Evolutionary conservation across 2,888 invertebrate species (phyloP).

Genomic region (Rhabditophanes sp.): DNA sequence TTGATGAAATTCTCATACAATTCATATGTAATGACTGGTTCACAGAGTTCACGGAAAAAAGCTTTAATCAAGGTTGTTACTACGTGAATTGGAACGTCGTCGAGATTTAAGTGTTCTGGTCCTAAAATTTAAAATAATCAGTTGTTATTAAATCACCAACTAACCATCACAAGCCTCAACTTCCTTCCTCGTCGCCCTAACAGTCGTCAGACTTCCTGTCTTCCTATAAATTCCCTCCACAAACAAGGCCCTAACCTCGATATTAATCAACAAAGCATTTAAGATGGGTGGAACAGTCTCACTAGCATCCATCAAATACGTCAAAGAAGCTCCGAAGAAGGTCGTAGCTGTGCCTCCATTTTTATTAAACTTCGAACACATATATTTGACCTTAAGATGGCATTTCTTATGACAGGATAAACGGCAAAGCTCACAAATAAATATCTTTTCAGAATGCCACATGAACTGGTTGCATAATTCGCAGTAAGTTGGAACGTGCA

Average conservation of each 20-base stretch:
- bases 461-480: slow-evolving; percentile 56
- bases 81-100: slow-evolving; percentile 71
- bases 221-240: slow-evolving; percentile 83
- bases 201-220: slow-evolving; percentile 53
- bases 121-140: slow-evolving; percentile 47
- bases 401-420: slow-evolving; percentile 86
- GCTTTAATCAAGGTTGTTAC: slow-evolving; percentile 69
- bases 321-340: slow-evolving; percentile 67
- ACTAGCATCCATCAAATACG: slow-evolving; percentile 51
- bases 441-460: slow-evolving; percentile 72
- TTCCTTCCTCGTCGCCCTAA: slow-evolving; percentile 45
- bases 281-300: slow-evolving; percentile 58
- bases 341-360: not conserved
- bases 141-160: slow-evolving; percentile 12
- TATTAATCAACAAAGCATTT: slow-evolving; percentile 64
- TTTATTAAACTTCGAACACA: slow-evolving; percentile 28
- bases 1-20: slow-evolving; percentile 82
- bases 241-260: slow-evolving; percentile 77
- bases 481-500: slow-evolving; percentile 86
- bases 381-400: slow-evolving; percentile 56
- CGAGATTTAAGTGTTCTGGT: slow-evolving; percentile 56
- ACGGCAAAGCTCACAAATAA: slow-evolving; percentile 57
- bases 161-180: slow-evolving; percentile 47
- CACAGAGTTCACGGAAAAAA: slow-evolving; percentile 79
- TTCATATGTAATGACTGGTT: slow-evolving; percentile 77